phyloP scores from a whole-genome alignment of 2,888 invertebrate species.

The Pachliopta kotzebuea region DNA sequence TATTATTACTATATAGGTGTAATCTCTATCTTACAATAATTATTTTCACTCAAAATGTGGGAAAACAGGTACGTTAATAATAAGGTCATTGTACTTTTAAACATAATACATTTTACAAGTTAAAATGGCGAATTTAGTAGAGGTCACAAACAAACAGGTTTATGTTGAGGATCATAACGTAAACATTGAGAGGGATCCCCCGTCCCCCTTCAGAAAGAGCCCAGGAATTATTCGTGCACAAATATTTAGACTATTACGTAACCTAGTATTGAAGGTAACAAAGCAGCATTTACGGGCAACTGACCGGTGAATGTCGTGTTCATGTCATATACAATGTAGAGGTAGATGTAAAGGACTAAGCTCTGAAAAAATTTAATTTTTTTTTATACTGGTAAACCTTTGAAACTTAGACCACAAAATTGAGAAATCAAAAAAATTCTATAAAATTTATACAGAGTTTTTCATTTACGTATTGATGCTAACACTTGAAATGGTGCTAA shows the following conservation, averaged over 20 bases:
- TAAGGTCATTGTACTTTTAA: slow-evolving; percentile 5
- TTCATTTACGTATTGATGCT: no score
- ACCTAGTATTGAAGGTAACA: slow-evolving; percentile 9
- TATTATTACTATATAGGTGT: no score
- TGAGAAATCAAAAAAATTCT: no score
- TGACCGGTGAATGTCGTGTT: neutral
- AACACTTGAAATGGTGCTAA: no score
- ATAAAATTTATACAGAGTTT: no score
- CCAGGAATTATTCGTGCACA: slow-evolving; percentile 11
- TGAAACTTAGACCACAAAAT: no score
- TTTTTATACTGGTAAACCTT: no score
- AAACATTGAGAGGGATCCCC: slow-evolving; percentile 22
- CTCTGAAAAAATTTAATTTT: no score
- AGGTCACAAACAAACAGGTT: slow-evolving; percentile 28
- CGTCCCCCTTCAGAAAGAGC: neutral
- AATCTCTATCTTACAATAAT: no score
- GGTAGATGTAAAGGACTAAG: neutral
- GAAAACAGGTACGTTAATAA: neutral
- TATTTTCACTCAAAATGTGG: neutral
- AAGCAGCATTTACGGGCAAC: slow-evolving; percentile 4
- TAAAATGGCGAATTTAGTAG: slow-evolving; percentile 3
- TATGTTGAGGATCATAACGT: slow-evolving; percentile 14
- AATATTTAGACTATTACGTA: slow-evolving; percentile 22
- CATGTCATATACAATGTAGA: slow-evolving; percentile 37
- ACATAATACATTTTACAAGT: neutral